These are phyloP conservation scores for Crypturellus tataupa DNA, from an alignment of 2,797 vertebrate genomes.

Conservation along the genomic window DNA sequence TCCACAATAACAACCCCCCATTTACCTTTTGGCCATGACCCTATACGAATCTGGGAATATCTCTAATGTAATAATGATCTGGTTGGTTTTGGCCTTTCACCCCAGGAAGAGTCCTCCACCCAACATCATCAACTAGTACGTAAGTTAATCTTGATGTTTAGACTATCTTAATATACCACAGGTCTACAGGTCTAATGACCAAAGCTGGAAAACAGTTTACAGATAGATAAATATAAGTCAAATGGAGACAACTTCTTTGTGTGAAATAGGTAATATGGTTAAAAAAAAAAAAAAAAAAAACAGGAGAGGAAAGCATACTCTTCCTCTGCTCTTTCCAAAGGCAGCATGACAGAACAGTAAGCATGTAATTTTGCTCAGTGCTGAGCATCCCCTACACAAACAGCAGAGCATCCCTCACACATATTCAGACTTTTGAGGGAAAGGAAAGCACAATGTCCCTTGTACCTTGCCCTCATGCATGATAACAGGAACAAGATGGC, in stretches of 20 bases:
- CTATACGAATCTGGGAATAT: background rate
- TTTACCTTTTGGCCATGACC: background rate
- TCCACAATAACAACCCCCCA: background rate
- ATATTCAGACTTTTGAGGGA: background rate
- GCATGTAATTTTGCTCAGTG: background rate
- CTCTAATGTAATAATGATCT: background rate
- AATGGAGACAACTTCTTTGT: background rate
- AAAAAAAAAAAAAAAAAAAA: background rate
- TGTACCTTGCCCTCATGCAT: background rate
- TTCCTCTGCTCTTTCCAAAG: background rate
- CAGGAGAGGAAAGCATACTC: background rate
- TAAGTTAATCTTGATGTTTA: background rate
- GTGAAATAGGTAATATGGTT: fast-evolving
- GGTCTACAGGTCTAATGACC: background rate
- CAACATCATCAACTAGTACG: background rate
- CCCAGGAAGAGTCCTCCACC: background rate
- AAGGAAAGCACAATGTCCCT: background rate
- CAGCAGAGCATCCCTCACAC: background rate
- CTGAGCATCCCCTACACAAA: background rate
- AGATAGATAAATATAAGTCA: background rate
- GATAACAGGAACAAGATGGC: background rate
- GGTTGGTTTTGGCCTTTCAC: background rate
- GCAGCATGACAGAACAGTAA: background rate
- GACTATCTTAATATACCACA: background rate
- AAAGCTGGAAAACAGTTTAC: background rate